Percentiles rank a stretch among this genome's conserved stretches.
Conservation (phyloP, 2,113 vertebrate genomes). For the Alectura lathami region DNA sequence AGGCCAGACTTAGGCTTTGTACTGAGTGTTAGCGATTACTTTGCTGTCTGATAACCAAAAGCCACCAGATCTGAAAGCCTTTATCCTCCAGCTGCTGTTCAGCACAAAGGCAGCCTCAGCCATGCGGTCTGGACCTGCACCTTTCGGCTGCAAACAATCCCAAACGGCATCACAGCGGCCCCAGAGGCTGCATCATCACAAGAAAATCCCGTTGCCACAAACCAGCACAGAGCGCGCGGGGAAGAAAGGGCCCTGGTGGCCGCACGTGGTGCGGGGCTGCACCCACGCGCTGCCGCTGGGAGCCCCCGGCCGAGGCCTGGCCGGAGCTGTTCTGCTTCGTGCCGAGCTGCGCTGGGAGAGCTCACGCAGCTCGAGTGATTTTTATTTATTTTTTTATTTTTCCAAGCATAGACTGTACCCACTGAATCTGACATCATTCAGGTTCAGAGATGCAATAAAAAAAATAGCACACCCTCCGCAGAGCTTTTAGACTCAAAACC, state of each 20-base stretch:
- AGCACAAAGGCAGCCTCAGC: neutral
- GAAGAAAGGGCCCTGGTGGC: too few species aligned
- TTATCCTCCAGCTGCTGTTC: neutral
- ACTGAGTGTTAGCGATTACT: neutral
- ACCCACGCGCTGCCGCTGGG: too few species aligned
- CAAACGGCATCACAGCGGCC: neutral
- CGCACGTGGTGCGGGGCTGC: too few species aligned
- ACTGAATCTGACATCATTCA: neutral
- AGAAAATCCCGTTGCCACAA: neutral
- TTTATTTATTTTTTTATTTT: neutral
- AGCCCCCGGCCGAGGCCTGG: neutral
- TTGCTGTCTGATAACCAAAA: neutral
- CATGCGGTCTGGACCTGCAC: neutral
- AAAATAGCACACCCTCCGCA: constrained; percentile 17
- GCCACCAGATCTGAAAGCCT: neutral
- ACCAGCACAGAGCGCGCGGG: too few species aligned
- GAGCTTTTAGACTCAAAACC: constrained; percentile 30
- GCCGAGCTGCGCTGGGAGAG: neutral
- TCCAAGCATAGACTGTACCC: neutral
- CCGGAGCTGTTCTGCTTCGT: neutral
- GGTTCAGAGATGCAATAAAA: neutral
- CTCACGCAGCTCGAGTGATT: neutral
- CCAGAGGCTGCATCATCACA: neutral
- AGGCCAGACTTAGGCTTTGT: neutral
- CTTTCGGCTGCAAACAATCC: neutral